Base-by-base conservation (phyloP, 2,113 vertebrate genomes). In the Lucifuga dentata region DNA sequence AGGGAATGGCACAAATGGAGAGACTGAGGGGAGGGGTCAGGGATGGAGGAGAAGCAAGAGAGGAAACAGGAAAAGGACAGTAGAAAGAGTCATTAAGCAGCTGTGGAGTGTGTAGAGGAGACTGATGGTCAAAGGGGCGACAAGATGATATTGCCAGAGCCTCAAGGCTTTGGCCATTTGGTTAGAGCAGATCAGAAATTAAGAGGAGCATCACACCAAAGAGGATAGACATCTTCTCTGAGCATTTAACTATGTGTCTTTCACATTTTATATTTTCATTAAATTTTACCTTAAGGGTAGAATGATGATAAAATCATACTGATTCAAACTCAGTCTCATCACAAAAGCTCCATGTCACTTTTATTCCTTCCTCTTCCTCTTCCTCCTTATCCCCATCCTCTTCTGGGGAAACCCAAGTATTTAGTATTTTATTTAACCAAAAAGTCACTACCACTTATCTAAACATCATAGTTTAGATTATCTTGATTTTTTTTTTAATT, bases 161-260 rank as follows among this genome's bases (percentile, higher is more conserved):
- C 87, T 80, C 20, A 33, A 88, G 87, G 76, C 56, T 83, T 83
- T 76, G 75, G 73, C 73, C 74, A 78, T 84, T 70, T 81, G 62
- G 70, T 76, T 50, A 60, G 78, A 66, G 58, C 80, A 84, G 52
- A 89, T 71, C 50, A 80, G 20, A 81, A 67, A 78, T 61, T 59
- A 72, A 81, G 49, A 62, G 64, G 51, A 51, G 67, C 67, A 76
- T 80, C 65, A 81, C 71, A 73, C 73, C 45, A 73, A 68, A 55
- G 35, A 70, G 33, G 51, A 58, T 1, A 43, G 57, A 58, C 65
- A 53, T 17, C 59, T 71, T 76, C 78, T 78, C 59, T 68, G 40
- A 62, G 70, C 17, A 7, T 70, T 76, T 78, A 65, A 76, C 19
- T 35, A 8, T 44, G 24, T 51, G 52, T 64, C 26, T 55, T 69